phyloP scores from a whole-genome alignment of 2,797 vertebrate species.

The Syncerus caffer region DNA sequence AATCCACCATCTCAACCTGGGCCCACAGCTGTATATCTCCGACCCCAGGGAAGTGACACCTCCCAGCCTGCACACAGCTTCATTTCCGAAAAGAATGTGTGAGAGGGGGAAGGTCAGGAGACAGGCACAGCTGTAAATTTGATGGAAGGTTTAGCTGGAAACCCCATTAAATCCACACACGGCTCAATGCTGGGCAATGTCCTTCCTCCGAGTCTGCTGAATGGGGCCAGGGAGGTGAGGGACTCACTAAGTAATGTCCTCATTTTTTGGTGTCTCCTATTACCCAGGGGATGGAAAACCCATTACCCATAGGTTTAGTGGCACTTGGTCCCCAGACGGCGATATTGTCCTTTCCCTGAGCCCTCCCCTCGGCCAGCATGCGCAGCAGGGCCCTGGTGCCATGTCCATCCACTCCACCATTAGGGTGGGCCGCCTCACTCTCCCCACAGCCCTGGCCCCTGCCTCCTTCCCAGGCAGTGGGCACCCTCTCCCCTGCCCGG shows the following conservation, averaged over 20 bases:
- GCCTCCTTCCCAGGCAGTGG: background rate
- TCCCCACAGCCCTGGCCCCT: background rate
- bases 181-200: constrained; percentile 61
- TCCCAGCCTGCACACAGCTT: constrained; percentile 71
- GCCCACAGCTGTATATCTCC: constrained; percentile 68
- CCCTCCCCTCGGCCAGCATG: background rate
- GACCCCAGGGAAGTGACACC: constrained; percentile 43
- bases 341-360: constrained; percentile 42
- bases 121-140: constrained; percentile 74
- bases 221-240: constrained; percentile 74
- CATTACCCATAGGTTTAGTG: constrained; percentile 73
- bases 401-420: background rate
- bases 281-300: constrained; percentile 68
- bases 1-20: constrained; percentile 14
- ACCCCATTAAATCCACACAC: constrained; percentile 74
- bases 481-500: rapidly evolving
- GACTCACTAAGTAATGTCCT: constrained; percentile 74
- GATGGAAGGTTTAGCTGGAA: constrained; percentile 77
- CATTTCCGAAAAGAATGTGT: constrained; percentile 73
- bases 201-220: constrained; percentile 68
- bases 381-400: background rate
- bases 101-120: constrained; percentile 75
- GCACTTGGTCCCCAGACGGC: constrained; percentile 24
- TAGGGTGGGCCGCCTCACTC: rapidly evolving
- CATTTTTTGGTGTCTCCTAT: constrained; percentile 72